A percentile compares a stretch with the other conserved stretches of the same genome.
Evolutionary conservation across 2,113 vertebrate genomes (phyloP).

Genomic region (Illadopsis cleaveri): DNA sequence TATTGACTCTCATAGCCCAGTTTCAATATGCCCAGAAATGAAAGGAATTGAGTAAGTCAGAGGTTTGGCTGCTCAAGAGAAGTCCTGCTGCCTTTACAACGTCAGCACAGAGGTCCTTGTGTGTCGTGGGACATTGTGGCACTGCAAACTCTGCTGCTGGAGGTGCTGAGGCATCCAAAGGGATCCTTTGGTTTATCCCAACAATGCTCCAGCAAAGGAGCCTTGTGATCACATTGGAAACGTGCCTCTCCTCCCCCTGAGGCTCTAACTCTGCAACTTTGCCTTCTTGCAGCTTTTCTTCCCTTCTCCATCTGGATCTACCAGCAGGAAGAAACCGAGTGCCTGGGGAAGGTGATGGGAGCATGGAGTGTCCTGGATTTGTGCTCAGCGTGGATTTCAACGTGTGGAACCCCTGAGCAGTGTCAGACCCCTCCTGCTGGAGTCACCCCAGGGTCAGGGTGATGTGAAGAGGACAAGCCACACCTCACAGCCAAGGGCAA

Average conservation of each 20-base stretch:
- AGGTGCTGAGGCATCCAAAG: not conserved
- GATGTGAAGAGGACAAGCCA: not conserved
- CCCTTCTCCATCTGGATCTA: not conserved
- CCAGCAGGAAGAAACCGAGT: not conserved
- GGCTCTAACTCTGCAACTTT: not conserved
- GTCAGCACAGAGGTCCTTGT: not conserved
- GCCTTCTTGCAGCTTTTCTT: not conserved
- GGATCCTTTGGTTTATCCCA: not conserved
- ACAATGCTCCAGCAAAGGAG: not conserved
- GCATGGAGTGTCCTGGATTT: not conserved
- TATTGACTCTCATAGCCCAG: not conserved
- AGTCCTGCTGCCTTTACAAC: not conserved
- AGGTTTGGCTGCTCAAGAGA: slow-evolving; percentile 6
- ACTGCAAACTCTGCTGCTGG: not conserved
- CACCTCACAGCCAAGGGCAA: not conserved
- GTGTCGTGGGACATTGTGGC: not conserved
- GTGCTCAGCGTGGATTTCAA: not conserved
- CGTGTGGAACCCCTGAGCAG: not conserved
- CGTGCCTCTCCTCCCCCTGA: fast-evolving
- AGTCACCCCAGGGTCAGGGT: not conserved
- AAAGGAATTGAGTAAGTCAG: not conserved
- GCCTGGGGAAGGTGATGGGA: not conserved
- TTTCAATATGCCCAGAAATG: not conserved
- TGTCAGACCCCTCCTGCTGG: not conserved
- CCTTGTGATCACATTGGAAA: not conserved